Base-by-base conservation (phyloP, 92 coral and sea anemone species). In the Bergia puertoricense region DNA sequence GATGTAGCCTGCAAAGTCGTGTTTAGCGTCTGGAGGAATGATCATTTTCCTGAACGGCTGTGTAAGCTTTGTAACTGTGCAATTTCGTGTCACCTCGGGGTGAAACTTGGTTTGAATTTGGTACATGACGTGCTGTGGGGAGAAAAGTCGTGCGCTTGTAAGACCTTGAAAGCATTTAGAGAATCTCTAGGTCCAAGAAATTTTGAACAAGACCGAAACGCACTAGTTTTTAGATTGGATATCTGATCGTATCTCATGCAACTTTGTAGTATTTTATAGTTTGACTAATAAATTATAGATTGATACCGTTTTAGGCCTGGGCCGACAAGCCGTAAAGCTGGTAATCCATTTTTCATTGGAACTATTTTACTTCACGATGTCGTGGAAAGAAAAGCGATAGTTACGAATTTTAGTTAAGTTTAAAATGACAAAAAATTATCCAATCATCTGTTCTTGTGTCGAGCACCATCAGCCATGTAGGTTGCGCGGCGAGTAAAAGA, bases 31-130 rank as follows among this genome's bases (percentile, higher is more conserved):
- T 0, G 81, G 81, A 46, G 81, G 81, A 42, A 77, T 77, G 9
- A 48, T 77, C 81, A 44, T 77, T 77, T 77, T 77, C 81, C 81
- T 77, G 59, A 77, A 77, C 40, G 81, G 59, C 37, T 77, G 57
- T 22, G 41, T 42, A 45, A 77, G 81, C 56, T n/a, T n/a, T 77
- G 81, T n/a, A 40, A 74, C 45, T 8, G 59, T 77, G 81, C 81
- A 77, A 38, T 77, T 77, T 22, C 78, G 78, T 15, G 78, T 74
- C 48, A 74, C 23, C 6, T 43, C 40, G 20, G 78, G 78, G 23
- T 74, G 78, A 6, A 74, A 18, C n/a, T 7, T 39, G 78, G 78
- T 77, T 45, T 77, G 59, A 15, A 77, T 77, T 45, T 77, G 81
- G 81, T 45, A 77, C 62, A 42, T 23, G 68, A 62, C 68, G 23